A percentile compares a stretch with the other conserved stretches of the same genome.
phyloP scores from a whole-genome alignment of 2,113 vertebrate genomes.

The Lophura nycthemera region DNA sequence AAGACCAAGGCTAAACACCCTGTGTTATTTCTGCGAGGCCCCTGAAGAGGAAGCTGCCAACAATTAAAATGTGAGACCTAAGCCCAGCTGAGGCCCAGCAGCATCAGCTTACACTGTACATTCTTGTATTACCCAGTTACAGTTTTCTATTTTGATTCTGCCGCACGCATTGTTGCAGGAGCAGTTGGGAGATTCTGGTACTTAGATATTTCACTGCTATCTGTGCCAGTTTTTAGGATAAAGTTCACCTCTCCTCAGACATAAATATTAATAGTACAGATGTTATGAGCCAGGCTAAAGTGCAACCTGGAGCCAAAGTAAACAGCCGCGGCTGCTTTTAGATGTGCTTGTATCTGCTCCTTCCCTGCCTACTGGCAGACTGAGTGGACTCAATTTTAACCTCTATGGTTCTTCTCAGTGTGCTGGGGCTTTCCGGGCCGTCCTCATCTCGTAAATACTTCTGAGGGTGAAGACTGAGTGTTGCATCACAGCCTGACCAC shows the following conservation, averaged over 20 bases:
- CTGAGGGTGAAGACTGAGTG: neutral
- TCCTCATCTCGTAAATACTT: neutral
- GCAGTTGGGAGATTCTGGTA: neutral
- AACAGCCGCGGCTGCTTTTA: neutral
- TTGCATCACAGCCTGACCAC: neutral
- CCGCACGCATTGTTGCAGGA: neutral
- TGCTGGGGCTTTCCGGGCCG: neutral
- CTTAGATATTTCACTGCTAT: neutral
- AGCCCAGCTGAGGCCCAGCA: neutral
- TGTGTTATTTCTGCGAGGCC: neutral
- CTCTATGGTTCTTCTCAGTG: neutral
- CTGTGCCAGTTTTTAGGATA: neutral
- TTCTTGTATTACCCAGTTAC: neutral
- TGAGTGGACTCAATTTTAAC: neutral
- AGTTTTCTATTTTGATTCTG: constrained; percentile 5
- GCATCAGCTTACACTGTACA: neutral
- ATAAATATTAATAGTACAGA: constrained; percentile 42
- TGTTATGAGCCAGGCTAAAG: constrained; percentile 1
- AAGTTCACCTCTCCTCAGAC: constrained; percentile 27
- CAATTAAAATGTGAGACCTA: neutral
- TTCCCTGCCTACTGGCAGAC: neutral
- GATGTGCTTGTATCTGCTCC: neutral
- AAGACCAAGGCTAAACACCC: neutral
- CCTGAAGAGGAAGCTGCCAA: constrained; percentile 29
- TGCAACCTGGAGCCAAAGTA: neutral